Evolutionary conservation across 2,113 vertebrate genomes (phyloP).

Genomic region (Melanerpes formicivorus): DNA sequence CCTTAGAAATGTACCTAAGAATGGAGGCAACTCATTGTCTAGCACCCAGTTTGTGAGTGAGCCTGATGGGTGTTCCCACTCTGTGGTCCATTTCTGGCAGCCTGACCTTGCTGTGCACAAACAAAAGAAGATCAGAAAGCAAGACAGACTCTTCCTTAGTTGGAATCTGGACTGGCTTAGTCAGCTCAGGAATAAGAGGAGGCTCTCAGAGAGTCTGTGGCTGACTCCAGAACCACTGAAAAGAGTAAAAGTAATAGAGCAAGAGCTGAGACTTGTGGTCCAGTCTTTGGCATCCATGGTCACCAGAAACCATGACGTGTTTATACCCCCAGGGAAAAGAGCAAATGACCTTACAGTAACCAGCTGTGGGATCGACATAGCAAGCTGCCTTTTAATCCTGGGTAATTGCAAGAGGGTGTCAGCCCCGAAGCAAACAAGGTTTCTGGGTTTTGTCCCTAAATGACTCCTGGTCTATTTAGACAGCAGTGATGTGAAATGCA

Average conservation of each 20-base stretch:
- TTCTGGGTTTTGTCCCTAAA: background rate
- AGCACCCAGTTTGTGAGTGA: accelerated
- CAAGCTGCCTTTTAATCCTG: background rate
- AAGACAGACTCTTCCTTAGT: background rate
- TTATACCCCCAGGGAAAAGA: background rate
- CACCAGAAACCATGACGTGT: background rate
- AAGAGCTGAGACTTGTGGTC: background rate
- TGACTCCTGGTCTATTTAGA: background rate
- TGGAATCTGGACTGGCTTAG: background rate
- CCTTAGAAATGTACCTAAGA: background rate
- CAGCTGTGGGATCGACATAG: background rate
- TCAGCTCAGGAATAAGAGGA: background rate
- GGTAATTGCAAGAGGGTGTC: background rate
- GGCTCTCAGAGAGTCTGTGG: background rate
- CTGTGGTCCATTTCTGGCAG: background rate
- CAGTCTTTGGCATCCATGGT: background rate
- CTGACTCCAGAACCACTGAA: background rate
- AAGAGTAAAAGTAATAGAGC: background rate
- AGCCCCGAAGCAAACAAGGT: background rate
- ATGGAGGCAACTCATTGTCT: background rate
- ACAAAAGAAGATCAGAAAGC: background rate
- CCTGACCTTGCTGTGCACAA: background rate
- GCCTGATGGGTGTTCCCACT: background rate
- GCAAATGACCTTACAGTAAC: background rate
- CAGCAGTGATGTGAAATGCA: background rate